Base-by-base conservation (phyloP, 2,113 vertebrate species). In the Heloderma charlesbogerti region DNA sequence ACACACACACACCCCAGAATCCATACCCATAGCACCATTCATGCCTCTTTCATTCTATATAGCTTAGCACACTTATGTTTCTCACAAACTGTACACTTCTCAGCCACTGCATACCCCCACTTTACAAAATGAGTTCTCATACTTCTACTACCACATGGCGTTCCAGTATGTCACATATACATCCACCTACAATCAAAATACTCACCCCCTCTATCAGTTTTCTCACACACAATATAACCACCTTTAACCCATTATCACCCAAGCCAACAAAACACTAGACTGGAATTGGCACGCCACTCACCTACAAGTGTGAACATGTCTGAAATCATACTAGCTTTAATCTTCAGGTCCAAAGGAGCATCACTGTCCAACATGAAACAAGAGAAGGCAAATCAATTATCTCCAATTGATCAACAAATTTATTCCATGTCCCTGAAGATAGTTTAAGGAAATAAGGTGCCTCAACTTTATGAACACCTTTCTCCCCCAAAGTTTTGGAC, bases 231-330 rank as follows among this genome's bases (percentile, higher is more conserved):
- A 77, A 27, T 29, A 84, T 84, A 40, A 9, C 43, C 57, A 67
- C 31, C 66, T 66, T 67, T 84, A 90, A 45, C 20, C 43, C 40
- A 40, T 69, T 87, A 3, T 31, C 88, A 51, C 29, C 71, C 60
- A 91, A 69, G 87, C 84, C 83, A 1, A 31, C 75, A 88, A 48
- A 77, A 90, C 2, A 67, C 37, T 71, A 16, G 48, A 86, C 22
- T 69, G 72, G 93, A 88, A 87, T 51, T 22, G 27, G 88, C 1
- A 7, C 3, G 72, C 75, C 54, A 98, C 99, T 99, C 93, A 99
- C 99, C 99, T 97, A 99, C 98, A 95, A 99, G 98, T 79, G 98
- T 99, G 96, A 99, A 98, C 99, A 99, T 99, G 97, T 99, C 99
- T 91, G 99, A 98, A 89, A 99, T 98, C 99, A 99, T 98, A 96